Evolutionary conservation across 2,888 invertebrate species (phyloP), one percentile per base, ranked within the genome.

Genomic region (Candidula unifasciata): DNA sequence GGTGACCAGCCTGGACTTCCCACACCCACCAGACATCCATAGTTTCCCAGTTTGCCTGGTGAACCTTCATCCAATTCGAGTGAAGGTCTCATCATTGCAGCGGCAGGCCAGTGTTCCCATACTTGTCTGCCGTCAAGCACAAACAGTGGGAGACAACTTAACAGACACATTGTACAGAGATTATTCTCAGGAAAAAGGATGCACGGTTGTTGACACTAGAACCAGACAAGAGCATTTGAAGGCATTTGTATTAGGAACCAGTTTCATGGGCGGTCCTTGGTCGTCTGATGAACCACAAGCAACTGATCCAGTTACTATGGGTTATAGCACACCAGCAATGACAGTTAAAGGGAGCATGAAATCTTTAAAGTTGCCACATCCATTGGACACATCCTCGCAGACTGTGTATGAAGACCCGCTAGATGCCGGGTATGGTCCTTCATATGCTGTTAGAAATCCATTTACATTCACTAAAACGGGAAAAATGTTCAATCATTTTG

Each of bases 101-200:
- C 83, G 91, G n/a, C 89, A 88, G 66, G 76, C 96, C 87, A 95
- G 95, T 73, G 95, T 97, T 89, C 97, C 97, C 13, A 94, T 54
- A 5, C 71, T 86, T 27, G 24, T 71, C 37, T 81, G 83, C 60
- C 18, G 16, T 24, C 68, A 80, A 44, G 33, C 44, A 52, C 68
- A 54, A 52, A 44, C 52, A 52, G 3, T 44, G 24, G 37, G 30
- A 44, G 37, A 60, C n/a, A 64, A 35, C 24, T 64, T 64, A 3
- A 10, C n/a, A 8, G 37, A 27, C 1, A 3, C 35, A 35, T 18
- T n/a, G 33, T 24, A 16, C n/a, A 33, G 37, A 24, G 24, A 35
- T 0, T n/a, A 10, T n/a, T 30, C 33, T 77, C 57, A 57, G 33
- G 57, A 57, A 33, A 21, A 73, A 2, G 44, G 3, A 44, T 44